A percentile compares a stretch with the other conserved stretches of the same genome.
phyloP scores from a whole-genome alignment of 2,888 invertebrate genomes.

The Chrysomela aeneicollis region DNA sequence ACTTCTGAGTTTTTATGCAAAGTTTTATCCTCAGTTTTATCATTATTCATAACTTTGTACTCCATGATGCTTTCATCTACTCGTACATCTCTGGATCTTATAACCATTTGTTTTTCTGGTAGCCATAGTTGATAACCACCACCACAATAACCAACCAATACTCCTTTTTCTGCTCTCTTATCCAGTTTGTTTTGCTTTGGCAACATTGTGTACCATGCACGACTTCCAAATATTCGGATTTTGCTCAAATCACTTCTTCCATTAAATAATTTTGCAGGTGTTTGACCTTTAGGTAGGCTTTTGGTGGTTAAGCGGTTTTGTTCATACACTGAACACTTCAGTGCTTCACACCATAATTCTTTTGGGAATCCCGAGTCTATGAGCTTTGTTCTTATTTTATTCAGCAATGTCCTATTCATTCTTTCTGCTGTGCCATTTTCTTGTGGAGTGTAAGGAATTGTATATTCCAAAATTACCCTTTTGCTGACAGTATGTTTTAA shows the following conservation, averaged over 20 bases:
- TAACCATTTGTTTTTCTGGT: constrained; percentile 24
- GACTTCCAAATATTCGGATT: constrained; percentile 28
- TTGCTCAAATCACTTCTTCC: constrained; percentile 24
- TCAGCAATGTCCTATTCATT: constrained; percentile 41
- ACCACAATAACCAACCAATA: constrained; percentile 33
- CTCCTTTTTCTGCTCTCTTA: constrained; percentile 18
- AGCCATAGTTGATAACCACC: constrained; percentile 32
- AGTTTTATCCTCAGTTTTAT: background rate
- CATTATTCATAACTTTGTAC: constrained; percentile 14
- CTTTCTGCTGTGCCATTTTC: constrained; percentile 41
- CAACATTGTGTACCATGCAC: constrained; percentile 24
- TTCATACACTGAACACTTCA: constrained; percentile 29
- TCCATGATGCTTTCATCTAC: constrained; percentile 29
- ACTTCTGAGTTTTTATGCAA: constrained; percentile 17
- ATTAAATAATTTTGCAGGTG: constrained; percentile 23
- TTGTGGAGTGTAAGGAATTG: constrained; percentile 39
- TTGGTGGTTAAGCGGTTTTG: constrained; percentile 24
- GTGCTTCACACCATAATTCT: constrained; percentile 22
- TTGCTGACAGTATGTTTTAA: constrained; percentile 24
- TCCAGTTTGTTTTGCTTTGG: constrained; percentile 31
- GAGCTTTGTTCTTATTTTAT: constrained; percentile 39
- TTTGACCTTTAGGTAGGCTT: constrained; percentile 22
- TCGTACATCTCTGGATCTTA: constrained; percentile 29
- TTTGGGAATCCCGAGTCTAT: constrained; percentile 22
- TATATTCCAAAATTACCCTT: constrained; percentile 27